These are phyloP conservation scores for Ispidina picta DNA, from an alignment of 2,797 vertebrate species.

Conservation along the genomic window DNA sequence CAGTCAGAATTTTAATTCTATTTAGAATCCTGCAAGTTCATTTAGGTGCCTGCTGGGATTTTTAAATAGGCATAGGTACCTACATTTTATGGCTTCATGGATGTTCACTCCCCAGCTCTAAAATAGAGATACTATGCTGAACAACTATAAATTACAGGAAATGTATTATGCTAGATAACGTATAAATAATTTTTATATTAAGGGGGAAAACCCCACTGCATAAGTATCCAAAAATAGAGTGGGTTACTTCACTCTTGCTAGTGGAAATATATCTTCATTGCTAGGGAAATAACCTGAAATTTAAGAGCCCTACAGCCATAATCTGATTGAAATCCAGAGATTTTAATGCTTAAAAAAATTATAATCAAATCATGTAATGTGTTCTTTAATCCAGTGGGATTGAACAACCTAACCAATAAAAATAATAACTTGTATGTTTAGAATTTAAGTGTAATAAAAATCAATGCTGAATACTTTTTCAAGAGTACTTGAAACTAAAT, in stretches of 20 bases:
- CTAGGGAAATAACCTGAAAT: background rate
- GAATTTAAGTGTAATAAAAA: background rate
- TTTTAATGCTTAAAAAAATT: background rate
- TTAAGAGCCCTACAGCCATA: background rate
- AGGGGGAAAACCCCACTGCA: background rate
- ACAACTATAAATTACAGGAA: background rate
- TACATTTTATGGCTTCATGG: background rate
- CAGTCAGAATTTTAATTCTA: background rate
- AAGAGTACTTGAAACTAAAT: background rate
- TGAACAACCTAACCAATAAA: background rate
- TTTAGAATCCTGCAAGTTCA: background rate
- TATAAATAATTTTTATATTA: background rate
- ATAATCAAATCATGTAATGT: background rate
- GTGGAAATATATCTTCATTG: background rate
- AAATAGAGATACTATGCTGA: background rate
- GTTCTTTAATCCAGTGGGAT: background rate
- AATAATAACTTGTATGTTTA: slow-evolving; percentile 14
- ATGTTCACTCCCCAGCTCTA: background rate
- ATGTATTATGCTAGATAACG: background rate
- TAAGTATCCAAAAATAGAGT: background rate
- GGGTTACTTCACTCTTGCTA: background rate
- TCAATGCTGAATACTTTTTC: background rate
- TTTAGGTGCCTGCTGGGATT: background rate
- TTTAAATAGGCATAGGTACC: background rate
- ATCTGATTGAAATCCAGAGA: background rate